Evolutionary conservation across 2,888 invertebrate genomes (phyloP), one percentile per base, ranked within the genome.

Genomic region (Aporophyla lueneburgensis): DNA sequence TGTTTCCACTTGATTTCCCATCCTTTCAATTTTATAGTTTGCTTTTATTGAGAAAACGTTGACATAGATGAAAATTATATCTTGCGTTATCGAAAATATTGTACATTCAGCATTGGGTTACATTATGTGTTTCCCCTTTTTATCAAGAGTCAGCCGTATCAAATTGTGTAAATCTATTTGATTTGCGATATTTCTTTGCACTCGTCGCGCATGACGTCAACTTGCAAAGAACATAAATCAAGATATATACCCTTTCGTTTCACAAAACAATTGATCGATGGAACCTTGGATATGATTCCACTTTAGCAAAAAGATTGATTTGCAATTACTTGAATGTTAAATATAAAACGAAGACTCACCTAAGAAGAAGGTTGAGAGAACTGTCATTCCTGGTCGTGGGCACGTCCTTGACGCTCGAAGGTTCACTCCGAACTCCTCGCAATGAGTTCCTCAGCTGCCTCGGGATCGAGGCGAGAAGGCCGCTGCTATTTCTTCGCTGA

Each of bases 381-480:
- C 96, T 96, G 90, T 96, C 96, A 89, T 96, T 96, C 86, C 96
- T 95, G 58, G 96, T 94, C 78, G 96, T 95, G 73, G 96, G 96
- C 76, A 94, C 95, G 86, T 95, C 96, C 89, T 96, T 96, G 83
- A 96, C 96, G 88, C 96, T 96, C 76, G 96, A 96, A 79, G 96
- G 95, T 92, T 97, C 93, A 90, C 97, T 95, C 90, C 96, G 92
- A 88, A 97, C 93, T 65, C 94, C 97, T 70, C 97, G 95, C 76
- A 97, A 94, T 63, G 97, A 97, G 80, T 95, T 94, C 83, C 96
- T 93, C 86, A 97, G 94, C 88, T 96, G 97, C 89, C 95, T 95
- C 82, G 97, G 97, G 87, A 97, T 94, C 56, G 97, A 95, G 75
- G 96, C 96, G 82, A 97, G 94, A 56, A 97, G 93, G 83, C 97